A percentile compares a stretch with the other conserved stretches of the same genome.
These are phyloP conservation scores for Hoplostethus atlanticus DNA, from an alignment of 2,797 vertebrate species.

Conservation along the genomic window DNA sequence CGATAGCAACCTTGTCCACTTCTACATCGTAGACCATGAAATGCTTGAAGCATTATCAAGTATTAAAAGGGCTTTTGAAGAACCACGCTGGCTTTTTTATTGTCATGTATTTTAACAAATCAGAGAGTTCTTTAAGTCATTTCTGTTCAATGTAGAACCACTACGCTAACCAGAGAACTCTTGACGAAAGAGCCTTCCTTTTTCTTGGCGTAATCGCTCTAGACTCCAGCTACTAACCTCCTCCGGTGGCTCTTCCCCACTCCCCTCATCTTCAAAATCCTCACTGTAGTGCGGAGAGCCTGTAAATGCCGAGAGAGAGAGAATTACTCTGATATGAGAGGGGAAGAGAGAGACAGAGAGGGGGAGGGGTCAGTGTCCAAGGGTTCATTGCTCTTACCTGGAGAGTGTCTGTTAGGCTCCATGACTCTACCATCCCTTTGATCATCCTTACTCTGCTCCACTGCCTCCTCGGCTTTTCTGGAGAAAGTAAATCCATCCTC, in stretches of 20 bases:
- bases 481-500: constrained; percentile 25
- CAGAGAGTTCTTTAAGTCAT: neutral
- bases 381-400: constrained; percentile 50
- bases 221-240: constrained; percentile 59
- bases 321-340: neutral
- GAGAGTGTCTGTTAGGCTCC: constrained; percentile 36
- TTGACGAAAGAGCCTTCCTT: too few species aligned
- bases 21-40: too few species aligned
- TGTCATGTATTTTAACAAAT: too few species aligned
- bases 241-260: constrained; percentile 44
- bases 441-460: constrained; percentile 43
- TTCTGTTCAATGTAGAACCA: too few species aligned
- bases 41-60: too few species aligned
- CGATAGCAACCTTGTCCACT: too few species aligned
- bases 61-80: too few species aligned
- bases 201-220: neutral
- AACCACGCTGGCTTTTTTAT: too few species aligned
- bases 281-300: constrained; percentile 80
- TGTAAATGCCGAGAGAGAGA: constrained; percentile 17
- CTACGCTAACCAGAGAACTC: neutral
- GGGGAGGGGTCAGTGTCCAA: neutral
- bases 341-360: neutral
- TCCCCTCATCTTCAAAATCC: constrained; percentile 81
- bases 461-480: constrained; percentile 58
- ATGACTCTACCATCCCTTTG: constrained; percentile 12